Evolutionary conservation across 23 tunicate genomes (phyloP).

Genomic region (Styela clava): DNA sequence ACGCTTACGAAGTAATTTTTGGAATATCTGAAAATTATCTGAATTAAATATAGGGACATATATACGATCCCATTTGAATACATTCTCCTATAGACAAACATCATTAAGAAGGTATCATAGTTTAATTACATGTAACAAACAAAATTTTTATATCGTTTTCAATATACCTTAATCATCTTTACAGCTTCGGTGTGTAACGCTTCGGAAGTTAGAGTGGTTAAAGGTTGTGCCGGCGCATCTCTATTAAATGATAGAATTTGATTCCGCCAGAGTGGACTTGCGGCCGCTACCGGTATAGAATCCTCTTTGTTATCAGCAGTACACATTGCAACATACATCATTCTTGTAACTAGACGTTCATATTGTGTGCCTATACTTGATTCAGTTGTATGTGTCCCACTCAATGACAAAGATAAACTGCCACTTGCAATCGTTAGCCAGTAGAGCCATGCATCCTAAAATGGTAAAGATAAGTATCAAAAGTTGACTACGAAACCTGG

Average conservation of each 20-base stretch:
- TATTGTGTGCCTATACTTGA: constrained; percentile 22
- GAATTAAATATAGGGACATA: too few relatives aligned
- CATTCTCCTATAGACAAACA: too few relatives aligned
- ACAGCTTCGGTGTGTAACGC: constrained; percentile 76
- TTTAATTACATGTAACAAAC: too few relatives aligned
- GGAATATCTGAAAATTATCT: too few relatives aligned
- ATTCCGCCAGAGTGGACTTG: constrained; percentile 56
- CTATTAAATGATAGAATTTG: constrained; percentile 47
- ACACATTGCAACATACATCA: constrained; percentile 30
- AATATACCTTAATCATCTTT: constrained; percentile 67
- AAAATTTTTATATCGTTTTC: too few relatives aligned
- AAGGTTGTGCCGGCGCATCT: constrained; percentile 48
- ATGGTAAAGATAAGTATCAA: not conserved
- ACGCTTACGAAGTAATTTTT: too few relatives aligned
- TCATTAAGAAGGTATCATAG: too few relatives aligned
- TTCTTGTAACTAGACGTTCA: constrained; percentile 49
- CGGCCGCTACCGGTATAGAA: constrained; percentile 3
- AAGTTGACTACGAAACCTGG: too few relatives aligned
- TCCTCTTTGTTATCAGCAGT: constrained; percentile 18
- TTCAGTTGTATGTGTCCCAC: not conserved
- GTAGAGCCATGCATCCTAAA: constrained; percentile 32
- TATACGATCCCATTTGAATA: too few relatives aligned
- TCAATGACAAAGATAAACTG: constrained; percentile 13
- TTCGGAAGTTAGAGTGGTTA: constrained; percentile 57
- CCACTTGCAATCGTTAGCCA: constrained; percentile 33